These are phyloP conservation scores for Nomada fucata DNA, from an alignment of 2,888 invertebrate genomes.

Conservation along the genomic window DNA sequence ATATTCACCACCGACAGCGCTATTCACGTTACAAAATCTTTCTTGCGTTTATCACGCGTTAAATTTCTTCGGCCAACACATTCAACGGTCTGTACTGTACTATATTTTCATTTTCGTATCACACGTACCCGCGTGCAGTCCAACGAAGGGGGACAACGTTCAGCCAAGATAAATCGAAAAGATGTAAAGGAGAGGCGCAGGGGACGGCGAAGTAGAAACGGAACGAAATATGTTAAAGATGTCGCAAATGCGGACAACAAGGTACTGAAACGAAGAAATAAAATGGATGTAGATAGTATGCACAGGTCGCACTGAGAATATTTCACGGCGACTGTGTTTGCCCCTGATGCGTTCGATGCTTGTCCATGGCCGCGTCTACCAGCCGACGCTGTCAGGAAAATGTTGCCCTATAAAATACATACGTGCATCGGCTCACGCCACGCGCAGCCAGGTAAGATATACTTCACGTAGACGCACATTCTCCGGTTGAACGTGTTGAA, in stretches of 20 bases:
- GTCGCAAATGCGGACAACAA: background rate
- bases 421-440: slow-evolving; percentile 67
- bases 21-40: too few relatives aligned
- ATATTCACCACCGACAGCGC: too few relatives aligned
- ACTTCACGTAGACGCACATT: slow-evolving; percentile 71
- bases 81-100: too few relatives aligned
- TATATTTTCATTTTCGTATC: too few relatives aligned
- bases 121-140: too few relatives aligned
- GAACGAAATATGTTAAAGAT: background rate
- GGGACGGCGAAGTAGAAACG: background rate
- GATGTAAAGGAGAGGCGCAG: background rate
- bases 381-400: slow-evolving; percentile 73
- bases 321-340: slow-evolving; percentile 57
- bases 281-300: slow-evolving; percentile 47
- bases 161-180: too few relatives aligned
- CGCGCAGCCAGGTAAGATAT: slow-evolving; percentile 68
- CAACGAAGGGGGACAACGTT: too few relatives aligned
- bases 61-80: too few relatives aligned
- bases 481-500: slow-evolving; percentile 41
- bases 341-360: slow-evolving; percentile 75
- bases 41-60: too few relatives aligned
- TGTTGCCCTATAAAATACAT: slow-evolving; percentile 78
- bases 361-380: slow-evolving; percentile 68
- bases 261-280: slow-evolving; percentile 2
- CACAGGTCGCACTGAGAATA: slow-evolving; percentile 19